Base-by-base conservation (phyloP, 2,888 invertebrate species). In the Drosophila putrida region DNA sequence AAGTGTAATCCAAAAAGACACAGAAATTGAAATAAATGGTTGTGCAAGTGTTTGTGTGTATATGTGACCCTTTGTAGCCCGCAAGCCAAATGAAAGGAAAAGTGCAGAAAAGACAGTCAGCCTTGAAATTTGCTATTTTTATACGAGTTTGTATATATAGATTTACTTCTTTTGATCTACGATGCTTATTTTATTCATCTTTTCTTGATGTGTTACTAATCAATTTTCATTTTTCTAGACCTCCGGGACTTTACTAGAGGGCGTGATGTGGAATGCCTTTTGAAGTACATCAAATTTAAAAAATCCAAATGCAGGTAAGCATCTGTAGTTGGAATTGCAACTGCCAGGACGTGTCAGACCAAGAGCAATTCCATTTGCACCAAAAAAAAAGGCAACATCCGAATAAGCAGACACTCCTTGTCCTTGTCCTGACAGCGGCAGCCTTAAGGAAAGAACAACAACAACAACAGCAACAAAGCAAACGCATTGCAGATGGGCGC, bases 331-430 rank as follows among this genome's bases (percentile, higher is more conserved):
- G 50, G 49, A 44, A 51, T 31, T 49, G 50, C 54, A 44, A 41
- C 41, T 35, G 55, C 27, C 43, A 49, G 43, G 61, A 54, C 36
- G 44, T 70, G 44, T 64, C 55, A 47, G 64, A 46, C 75, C 62
- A 63, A 75, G 69, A 75, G 82, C 82, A 78, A 82, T 80, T 79
- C 79, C 72, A 75, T 67, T 82, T 78, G 67, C 51, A 55, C 41
- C 36, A 47, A 46, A 59, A 54, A 54, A 51, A 27, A 11, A 6
- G 25, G 39, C 10, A 60, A 31, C 54, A 10, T 15, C 20, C 33
- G 15, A 36, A 41, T n/a, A 15, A 25, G 44, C 25, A 53, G 15
- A 28, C 35, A 11, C 28, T n/a, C 28, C 11, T 9, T 20, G 11
- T 10, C 11, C 47, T 55, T 25, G 25, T 39, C 11, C 31, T 46